Evolutionary conservation across 2,113 vertebrate genomes (phyloP).

Genomic region (Dromas ardeola): DNA sequence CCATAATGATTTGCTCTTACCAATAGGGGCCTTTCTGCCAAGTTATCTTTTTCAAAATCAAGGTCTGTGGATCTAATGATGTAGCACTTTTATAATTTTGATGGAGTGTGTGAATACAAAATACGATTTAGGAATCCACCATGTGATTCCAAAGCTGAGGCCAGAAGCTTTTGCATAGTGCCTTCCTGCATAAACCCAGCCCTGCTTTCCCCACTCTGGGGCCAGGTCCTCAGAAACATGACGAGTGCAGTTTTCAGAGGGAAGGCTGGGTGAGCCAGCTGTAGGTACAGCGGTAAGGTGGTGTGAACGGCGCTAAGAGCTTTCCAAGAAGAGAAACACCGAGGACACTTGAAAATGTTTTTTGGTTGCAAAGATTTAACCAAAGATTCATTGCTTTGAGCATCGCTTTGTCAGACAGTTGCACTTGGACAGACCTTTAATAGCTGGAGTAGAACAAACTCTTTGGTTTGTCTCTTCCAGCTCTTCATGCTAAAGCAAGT

Average conservation of each 20-base stretch:
- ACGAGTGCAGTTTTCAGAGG: not conserved
- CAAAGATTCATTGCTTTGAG: not conserved
- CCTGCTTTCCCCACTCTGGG: not conserved
- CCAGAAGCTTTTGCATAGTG: not conserved
- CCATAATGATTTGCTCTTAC: not conserved
- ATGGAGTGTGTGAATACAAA: not conserved
- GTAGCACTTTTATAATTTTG: not conserved
- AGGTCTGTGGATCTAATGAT: not conserved
- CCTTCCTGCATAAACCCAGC: not conserved
- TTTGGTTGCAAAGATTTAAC: not conserved
- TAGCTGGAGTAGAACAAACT: not conserved
- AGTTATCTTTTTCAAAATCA: not conserved
- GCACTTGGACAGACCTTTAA: not conserved
- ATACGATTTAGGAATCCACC: not conserved
- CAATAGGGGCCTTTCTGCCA: not conserved
- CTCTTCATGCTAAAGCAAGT: not conserved
- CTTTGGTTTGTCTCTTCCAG: not conserved
- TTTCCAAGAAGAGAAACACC: not conserved
- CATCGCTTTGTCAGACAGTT: not conserved
- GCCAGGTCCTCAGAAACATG: not conserved
- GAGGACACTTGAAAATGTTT: not conserved
- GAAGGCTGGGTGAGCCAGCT: not conserved
- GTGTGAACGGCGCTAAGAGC: not conserved
- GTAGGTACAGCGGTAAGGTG: not conserved
- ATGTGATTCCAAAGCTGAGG: not conserved